Conservation (phyloP, 2,888 invertebrate genomes). For the Halocaridina rubra region DNA sequence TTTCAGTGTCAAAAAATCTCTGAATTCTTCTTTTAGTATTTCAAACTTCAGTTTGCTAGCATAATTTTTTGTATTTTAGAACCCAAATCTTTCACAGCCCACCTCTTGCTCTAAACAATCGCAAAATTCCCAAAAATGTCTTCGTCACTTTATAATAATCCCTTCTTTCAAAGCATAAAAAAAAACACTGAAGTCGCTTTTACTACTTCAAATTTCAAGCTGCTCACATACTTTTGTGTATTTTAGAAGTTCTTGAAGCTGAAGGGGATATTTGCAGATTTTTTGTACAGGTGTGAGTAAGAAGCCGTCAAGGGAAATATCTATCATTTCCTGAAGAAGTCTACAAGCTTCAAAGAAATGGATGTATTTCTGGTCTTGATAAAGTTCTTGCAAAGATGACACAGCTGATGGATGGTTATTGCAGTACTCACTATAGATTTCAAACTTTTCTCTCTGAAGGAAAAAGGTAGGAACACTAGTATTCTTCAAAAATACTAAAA, state of each 20-base stretch:
- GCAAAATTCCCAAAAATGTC: too few relatives aligned
- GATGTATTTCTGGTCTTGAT: slow-evolving; percentile 77
- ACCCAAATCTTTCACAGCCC: too few relatives aligned
- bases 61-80: too few relatives aligned
- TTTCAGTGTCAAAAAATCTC: too few relatives aligned
- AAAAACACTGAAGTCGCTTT: background rate
- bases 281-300: slow-evolving; percentile 87
- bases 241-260: slow-evolving; percentile 84
- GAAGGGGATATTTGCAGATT: slow-evolving; percentile 90
- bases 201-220: too few relatives aligned
- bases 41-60: too few relatives aligned
- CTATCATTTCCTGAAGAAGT: slow-evolving; percentile 82
- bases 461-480: too few relatives aligned
- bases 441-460: slow-evolving; percentile 79
- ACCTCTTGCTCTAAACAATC: too few relatives aligned
- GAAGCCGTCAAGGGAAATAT: slow-evolving; percentile 87
- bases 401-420: slow-evolving; percentile 87
- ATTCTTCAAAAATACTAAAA: too few relatives aligned
- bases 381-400: slow-evolving; percentile 77
- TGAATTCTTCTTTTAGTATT: too few relatives aligned
- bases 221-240: slow-evolving; percentile 75
- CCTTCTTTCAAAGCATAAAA: too few relatives aligned
- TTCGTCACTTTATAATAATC: too few relatives aligned
- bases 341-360: slow-evolving; percentile 86
- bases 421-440: slow-evolving; percentile 88